Evolutionary conservation across 2,113 vertebrate genomes (phyloP).

Genomic region (Gadus chalcogrammus): DNA sequence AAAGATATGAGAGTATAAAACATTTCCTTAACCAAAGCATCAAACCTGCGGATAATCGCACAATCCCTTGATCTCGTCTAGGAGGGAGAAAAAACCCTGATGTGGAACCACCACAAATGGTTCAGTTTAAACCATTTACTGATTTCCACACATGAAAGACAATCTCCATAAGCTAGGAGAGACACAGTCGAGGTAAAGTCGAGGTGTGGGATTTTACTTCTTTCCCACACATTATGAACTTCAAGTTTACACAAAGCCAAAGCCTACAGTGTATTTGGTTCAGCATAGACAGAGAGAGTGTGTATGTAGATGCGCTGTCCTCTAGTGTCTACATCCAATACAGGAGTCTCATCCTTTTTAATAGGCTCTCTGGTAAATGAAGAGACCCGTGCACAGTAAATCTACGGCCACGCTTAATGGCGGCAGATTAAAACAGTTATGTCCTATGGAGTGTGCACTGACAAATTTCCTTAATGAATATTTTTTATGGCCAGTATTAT

Average conservation of each 20-base stretch:
- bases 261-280: too few species aligned
- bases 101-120: slow-evolving; percentile 34
- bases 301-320: slow-evolving; percentile 35
- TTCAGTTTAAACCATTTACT: slow-evolving; percentile 41
- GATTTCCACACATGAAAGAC: slow-evolving; percentile 26
- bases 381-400: slow-evolving; percentile 70
- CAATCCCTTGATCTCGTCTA: slow-evolving; percentile 26
- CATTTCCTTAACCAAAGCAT: too few species aligned
- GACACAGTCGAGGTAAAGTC: not conserved
- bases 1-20: too few species aligned
- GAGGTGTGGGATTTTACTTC: too few species aligned
- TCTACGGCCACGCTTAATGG: slow-evolving; percentile 70
- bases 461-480: slow-evolving; percentile 78
- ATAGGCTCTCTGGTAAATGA: slow-evolving; percentile 76
- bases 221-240: too few species aligned
- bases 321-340: slow-evolving; percentile 65
- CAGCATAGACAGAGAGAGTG: not conserved
- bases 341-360: slow-evolving; percentile 69
- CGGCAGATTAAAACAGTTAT: slow-evolving; percentile 75
- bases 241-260: too few species aligned
- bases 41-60: slow-evolving; percentile 30
- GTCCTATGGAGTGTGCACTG: slow-evolving; percentile 70
- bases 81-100: slow-evolving; percentile 9
- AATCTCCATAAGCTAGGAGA: not conserved
- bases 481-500: slow-evolving; percentile 72